Percentiles rank a stretch among this genome's conserved stretches.
Evolutionary conservation across 2,888 invertebrate genomes (phyloP).

Genomic region (Mylabris sibirica): DNA sequence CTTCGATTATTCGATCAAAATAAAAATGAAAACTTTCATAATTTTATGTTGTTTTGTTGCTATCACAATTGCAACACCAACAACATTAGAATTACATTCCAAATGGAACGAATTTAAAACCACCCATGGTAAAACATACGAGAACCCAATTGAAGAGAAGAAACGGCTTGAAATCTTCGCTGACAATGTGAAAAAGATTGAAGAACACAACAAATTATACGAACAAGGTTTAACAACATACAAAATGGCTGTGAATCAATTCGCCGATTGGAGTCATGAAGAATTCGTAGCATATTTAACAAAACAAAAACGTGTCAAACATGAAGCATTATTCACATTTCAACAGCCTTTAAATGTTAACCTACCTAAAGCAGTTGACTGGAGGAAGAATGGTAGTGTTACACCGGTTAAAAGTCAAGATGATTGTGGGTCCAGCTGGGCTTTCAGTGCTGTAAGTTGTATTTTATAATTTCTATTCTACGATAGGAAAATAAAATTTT

Average conservation of each 20-base stretch:
- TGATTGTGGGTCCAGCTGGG: neutral
- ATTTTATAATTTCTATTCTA: too few species aligned
- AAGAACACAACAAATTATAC: slow-evolving; percentile 37
- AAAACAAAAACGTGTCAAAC: neutral
- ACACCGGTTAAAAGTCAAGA: too few species aligned
- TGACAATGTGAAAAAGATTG: slow-evolving; percentile 36
- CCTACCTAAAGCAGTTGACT: neutral
- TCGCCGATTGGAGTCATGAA: neutral
- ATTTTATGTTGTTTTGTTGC: neutral
- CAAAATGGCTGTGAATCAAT: slow-evolving; percentile 52
- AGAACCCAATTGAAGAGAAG: neutral
- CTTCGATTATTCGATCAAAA: too few species aligned
- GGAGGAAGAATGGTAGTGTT: neutral
- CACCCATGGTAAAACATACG: too few species aligned
- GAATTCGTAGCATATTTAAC: neutral
- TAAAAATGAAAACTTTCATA: neutral
- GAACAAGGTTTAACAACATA: slow-evolving; percentile 35
- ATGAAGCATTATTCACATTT: too few species aligned
- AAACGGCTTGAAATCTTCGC: slow-evolving; percentile 13
- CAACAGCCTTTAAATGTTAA: neutral
- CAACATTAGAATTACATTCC: neutral
- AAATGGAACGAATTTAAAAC: neutral
- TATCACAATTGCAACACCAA: neutral
- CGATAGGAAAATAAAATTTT: too few species aligned
- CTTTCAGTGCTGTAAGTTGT: neutral